Base-by-base conservation (phyloP, 1,140 invertebrate genomes). In the Camponotus pennsylvanicus region DNA sequence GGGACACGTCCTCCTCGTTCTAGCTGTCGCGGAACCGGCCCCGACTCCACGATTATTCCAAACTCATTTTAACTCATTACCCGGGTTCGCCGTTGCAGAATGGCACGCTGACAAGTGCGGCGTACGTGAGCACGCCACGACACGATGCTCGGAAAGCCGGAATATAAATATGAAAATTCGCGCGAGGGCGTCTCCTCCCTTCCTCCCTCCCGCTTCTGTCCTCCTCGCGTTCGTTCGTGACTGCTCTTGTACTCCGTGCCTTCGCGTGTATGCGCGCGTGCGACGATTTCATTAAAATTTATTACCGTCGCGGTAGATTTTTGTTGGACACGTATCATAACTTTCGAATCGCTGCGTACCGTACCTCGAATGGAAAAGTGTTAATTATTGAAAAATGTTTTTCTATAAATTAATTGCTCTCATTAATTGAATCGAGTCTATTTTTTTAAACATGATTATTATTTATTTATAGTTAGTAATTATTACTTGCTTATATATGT, bases 21-120 rank as follows among this genome's bases (percentile, higher is more conserved):
- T 87, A 73, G 88, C 70, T 90, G 70, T 84, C 69, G 88, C 86
- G 83, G 66, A 89, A 37, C 37, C 86, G 76, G 73, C 87, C 82
- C 27, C 71, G 90, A 83, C 91, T 91, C 79, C 89, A 89, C 92
- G 89, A 93, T 93, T 93, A 93, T 92, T 93, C 89, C 87, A 92
- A 93, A 93, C 92, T 93, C 92, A 92, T 92, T 93, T 92, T 91
- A 92, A 90, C 92, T 92, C 90, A 93, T 93, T 93, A 92, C 91
- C 86, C 91, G 71, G 83, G 82, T 86, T 87, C 85, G 76, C 78
- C 73, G 77, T 45, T 69, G 85, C 84, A 91, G 86, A 91, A 91
- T 90, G 90, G 87, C 80, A 86, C 40, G 79, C 73, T 88, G 88
- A 79, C 88, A 86, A 89, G 85, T 89, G 88, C 52, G 88, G 73